Conservation (phyloP, 1,140 invertebrate genomes). For the Latrodectus geometricus region DNA sequence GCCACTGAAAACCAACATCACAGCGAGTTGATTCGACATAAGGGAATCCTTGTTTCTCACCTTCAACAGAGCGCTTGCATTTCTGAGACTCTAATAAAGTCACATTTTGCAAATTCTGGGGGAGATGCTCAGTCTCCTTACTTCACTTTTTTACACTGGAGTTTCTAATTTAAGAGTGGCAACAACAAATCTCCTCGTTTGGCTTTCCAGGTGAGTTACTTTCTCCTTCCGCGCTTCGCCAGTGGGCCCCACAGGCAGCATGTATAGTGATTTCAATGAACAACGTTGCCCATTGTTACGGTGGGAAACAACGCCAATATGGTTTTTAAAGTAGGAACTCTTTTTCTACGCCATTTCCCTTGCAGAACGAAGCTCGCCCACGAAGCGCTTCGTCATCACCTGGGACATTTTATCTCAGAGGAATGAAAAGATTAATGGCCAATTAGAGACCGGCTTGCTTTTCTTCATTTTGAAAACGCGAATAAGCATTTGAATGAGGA, state of each 20-base stretch:
- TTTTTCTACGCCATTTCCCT: slow-evolving; percentile 12
- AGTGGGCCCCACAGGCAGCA: not conserved
- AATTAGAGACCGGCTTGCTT: slow-evolving; percentile 16
- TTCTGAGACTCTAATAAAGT: not conserved
- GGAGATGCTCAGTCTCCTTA: not conserved
- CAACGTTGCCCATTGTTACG: slow-evolving; percentile 10
- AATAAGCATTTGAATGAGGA: not conserved
- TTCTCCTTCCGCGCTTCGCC: not conserved
- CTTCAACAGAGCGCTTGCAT: not conserved
- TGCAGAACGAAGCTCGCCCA: slow-evolving; percentile 18
- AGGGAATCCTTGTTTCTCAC: not conserved
- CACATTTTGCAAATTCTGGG: not conserved
- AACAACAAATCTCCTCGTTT: slow-evolving; percentile 2
- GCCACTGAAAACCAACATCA: not conserved
- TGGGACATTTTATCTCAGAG: slow-evolving; percentile 24
- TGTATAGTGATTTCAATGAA: not conserved
- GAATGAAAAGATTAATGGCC: slow-evolving; percentile 46
- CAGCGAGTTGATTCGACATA: not conserved
- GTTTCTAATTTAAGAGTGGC: slow-evolving; percentile 30
- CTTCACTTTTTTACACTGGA: no score
- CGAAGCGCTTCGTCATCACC: slow-evolving; percentile 31
- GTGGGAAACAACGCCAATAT: not conserved
- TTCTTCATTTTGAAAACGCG: not conserved
- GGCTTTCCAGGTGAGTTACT: slow-evolving; percentile 31
- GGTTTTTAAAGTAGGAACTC: slow-evolving; percentile 13